These are phyloP conservation scores for Polyommatus icarus DNA, from an alignment of 2,888 invertebrate species.

Conservation along the genomic window DNA sequence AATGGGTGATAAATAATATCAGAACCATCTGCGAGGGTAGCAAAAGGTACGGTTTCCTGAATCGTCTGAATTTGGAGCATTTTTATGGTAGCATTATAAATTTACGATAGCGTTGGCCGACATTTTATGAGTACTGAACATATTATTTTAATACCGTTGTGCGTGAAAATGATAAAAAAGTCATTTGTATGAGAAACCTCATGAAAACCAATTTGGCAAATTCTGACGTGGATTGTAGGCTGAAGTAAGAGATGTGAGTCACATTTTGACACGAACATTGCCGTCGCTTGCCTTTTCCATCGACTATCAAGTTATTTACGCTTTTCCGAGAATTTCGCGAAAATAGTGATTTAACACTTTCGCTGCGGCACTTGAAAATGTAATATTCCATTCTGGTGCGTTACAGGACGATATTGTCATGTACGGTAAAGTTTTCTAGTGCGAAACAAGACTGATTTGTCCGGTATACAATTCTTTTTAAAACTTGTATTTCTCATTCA, in stretches of 20 bases:
- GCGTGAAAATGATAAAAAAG: slow-evolving; percentile 15
- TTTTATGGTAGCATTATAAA: slow-evolving; percentile 14
- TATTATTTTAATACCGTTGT: not conserved
- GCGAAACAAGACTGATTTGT: too few relatives aligned
- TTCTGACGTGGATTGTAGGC: not conserved
- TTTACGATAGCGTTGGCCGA: not conserved
- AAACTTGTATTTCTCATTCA: too few relatives aligned
- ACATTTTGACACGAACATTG: not conserved
- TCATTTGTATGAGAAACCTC: not conserved
- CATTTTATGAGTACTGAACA: slow-evolving; percentile 10
- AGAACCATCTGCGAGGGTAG: not conserved
- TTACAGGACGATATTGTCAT: too few relatives aligned
- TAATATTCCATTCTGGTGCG: too few relatives aligned
- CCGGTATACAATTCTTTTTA: too few relatives aligned
- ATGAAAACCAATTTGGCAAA: slow-evolving; percentile 24
- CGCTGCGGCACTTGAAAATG: too few relatives aligned
- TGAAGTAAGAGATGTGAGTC: not conserved
- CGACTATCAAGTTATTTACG: not conserved
- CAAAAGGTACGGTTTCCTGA: not conserved
- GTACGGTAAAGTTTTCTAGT: too few relatives aligned
- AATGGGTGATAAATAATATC: not conserved
- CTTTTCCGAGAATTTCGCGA: not conserved
- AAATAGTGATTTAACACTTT: not conserved
- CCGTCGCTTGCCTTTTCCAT: not conserved
- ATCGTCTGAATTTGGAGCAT: not conserved